A percentile compares a stretch with the other conserved stretches of the same genome.
phyloP scores from a whole-genome alignment of 2,113 vertebrate genomes.

The Telmatochromis sp. region DNA sequence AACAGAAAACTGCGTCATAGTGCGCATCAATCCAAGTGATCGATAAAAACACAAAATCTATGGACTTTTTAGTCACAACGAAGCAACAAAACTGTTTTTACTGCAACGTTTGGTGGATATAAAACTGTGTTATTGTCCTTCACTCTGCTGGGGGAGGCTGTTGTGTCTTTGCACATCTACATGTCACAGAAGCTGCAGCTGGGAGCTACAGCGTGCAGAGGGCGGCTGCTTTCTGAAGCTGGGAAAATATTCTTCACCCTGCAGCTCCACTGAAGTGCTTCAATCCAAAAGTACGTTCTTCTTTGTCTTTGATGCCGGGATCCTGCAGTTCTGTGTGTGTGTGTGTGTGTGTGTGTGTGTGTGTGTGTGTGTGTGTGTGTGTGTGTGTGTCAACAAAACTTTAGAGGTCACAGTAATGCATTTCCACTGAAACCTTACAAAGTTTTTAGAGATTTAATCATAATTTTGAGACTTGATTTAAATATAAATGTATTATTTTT shows the following conservation, averaged over 20 bases:
- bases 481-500: neutral
- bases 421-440: neutral
- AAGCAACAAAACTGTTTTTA: neutral
- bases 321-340: neutral
- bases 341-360: neutral
- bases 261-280: neutral
- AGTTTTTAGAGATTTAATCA: neutral
- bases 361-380: neutral
- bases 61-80: neutral
- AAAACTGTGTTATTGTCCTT: neutral
- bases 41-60: neutral
- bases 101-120: neutral
- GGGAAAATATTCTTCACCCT: neutral
- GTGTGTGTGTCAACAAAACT: fast-evolving
- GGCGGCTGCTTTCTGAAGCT: neutral
- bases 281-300: neutral
- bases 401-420: neutral
- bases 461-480: neutral
- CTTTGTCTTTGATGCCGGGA: neutral
- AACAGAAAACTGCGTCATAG: neutral
- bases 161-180: neutral
- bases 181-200: neutral
- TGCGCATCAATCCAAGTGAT: neutral
- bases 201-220: neutral
- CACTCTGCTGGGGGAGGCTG: neutral